These are phyloP conservation scores for Chlorocebus sabaeus DNA, from an alignment of 2,113 vertebrate species.

Conservation along the genomic window DNA sequence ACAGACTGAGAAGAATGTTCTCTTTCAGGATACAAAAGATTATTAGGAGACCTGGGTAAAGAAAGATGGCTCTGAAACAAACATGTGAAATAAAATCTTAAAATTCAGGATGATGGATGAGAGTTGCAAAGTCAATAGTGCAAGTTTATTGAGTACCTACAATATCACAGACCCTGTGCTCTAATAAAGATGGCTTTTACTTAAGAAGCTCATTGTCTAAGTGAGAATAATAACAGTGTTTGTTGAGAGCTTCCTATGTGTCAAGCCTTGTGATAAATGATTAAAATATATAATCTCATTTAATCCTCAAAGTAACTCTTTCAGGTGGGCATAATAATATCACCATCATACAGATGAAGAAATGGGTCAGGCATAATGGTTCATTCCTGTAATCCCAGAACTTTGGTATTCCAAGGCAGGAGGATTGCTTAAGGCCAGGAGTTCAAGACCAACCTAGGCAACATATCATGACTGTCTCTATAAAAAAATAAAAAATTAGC, in stretches of 20 bases:
- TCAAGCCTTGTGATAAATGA: constrained; percentile 12
- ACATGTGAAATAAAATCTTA: constrained; percentile 18
- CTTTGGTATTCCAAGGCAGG: no score
- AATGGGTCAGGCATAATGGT: not conserved
- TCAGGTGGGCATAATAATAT: not conserved
- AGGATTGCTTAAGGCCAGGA: no score
- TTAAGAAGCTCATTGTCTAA: not conserved
- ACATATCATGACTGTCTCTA: no score
- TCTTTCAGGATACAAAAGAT: constrained; percentile 59
- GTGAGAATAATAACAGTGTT: not conserved
- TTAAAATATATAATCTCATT: not conserved
- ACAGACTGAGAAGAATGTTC: constrained; percentile 60
- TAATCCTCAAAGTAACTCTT: not conserved
- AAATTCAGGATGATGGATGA: not conserved
- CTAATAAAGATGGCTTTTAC: not conserved
- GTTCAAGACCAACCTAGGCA: not conserved
- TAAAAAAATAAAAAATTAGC: no score
- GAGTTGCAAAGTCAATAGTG: not conserved
- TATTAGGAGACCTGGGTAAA: not conserved
- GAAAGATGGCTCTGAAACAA: constrained; percentile 16
- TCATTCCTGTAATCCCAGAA: no score
- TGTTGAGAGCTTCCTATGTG: not conserved
- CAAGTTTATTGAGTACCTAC: not conserved
- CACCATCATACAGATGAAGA: not conserved
- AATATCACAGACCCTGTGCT: not conserved